These are phyloP conservation scores for Onychomys leucogaster DNA, from an alignment of 2,797 vertebrate species.

Conservation along the genomic window DNA sequence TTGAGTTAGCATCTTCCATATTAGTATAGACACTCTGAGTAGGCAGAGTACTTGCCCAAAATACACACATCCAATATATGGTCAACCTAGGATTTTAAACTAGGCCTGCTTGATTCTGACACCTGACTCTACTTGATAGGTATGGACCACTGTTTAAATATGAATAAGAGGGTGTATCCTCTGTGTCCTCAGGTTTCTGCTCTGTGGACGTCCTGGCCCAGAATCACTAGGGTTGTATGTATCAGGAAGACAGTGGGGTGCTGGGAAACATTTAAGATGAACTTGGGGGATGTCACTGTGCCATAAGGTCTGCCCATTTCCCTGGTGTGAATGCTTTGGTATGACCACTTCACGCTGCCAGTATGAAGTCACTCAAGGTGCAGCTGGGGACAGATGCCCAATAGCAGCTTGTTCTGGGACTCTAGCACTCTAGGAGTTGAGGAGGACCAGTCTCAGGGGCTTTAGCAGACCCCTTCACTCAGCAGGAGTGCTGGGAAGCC, in stretches of 20 bases:
- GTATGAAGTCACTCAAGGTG: not conserved
- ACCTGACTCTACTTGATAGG: not conserved
- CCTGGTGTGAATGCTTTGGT: not conserved
- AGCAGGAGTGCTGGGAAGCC: not conserved
- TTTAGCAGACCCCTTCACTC: not conserved
- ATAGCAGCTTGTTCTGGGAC: not conserved
- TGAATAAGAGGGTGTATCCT: fast-evolving
- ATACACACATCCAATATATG: fast-evolving
- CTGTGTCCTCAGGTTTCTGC: not conserved
- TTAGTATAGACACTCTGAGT: not conserved
- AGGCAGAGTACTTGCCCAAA: not conserved
- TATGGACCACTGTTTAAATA: not conserved
- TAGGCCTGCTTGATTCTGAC: not conserved
- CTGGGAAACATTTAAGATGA: no score
- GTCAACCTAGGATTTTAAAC: not conserved
- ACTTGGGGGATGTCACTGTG: not conserved
- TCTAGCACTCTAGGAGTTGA: no score
- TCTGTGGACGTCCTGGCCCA: no score
- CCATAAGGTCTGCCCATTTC: fast-evolving
- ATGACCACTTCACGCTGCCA: not conserved
- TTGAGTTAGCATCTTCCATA: not conserved
- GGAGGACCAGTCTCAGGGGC: fast-evolving
- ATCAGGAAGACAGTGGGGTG: not conserved
- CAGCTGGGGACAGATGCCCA: not conserved
- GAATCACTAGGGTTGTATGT: not conserved